A percentile compares a stretch with the other conserved stretches of the same genome.
Evolutionary conservation across 2,888 invertebrate genomes (phyloP).

Genomic region (Cephonodes hylas): DNA sequence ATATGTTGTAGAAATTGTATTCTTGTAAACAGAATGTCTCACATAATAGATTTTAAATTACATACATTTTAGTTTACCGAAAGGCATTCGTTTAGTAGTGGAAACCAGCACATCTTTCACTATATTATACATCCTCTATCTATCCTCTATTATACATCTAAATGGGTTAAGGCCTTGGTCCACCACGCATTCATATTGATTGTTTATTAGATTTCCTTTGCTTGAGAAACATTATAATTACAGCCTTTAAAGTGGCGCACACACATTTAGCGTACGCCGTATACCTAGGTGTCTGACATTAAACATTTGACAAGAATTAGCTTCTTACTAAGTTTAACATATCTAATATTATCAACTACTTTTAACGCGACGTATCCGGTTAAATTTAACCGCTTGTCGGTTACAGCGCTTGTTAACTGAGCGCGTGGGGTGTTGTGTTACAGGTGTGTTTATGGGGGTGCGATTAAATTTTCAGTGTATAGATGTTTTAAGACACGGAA

Average conservation of each 20-base stretch:
- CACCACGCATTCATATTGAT: too few species aligned
- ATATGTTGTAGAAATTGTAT: too few species aligned
- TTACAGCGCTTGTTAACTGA: neutral
- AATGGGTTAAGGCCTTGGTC: too few species aligned
- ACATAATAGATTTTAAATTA: too few species aligned
- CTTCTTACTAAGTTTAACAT: slow-evolving; percentile 40
- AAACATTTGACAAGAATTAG: slow-evolving; percentile 58
- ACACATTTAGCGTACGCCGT: slow-evolving; percentile 6
- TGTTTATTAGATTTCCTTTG: too few species aligned
- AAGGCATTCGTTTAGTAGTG: too few species aligned
- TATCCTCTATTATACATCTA: too few species aligned
- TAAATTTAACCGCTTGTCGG: slow-evolving; percentile 10
- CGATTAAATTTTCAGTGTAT: neutral
- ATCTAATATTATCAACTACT: slow-evolving; percentile 61
- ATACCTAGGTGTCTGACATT: slow-evolving; percentile 47
- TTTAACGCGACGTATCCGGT: slow-evolving; percentile 47
- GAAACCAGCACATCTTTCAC: too few species aligned
- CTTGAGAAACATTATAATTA: too few species aligned
- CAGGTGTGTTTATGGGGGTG: neutral
- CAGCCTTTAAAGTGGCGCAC: slow-evolving; percentile 27
- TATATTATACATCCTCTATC: too few species aligned
- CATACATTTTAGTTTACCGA: too few species aligned
- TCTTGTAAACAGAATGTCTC: too few species aligned
- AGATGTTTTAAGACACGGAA: neutral
- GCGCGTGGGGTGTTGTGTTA: neutral